Evolutionary conservation across 2,888 invertebrate species (phyloP), one percentile per base, ranked within the genome.

Genomic region (Drosophila ustulata): DNA sequence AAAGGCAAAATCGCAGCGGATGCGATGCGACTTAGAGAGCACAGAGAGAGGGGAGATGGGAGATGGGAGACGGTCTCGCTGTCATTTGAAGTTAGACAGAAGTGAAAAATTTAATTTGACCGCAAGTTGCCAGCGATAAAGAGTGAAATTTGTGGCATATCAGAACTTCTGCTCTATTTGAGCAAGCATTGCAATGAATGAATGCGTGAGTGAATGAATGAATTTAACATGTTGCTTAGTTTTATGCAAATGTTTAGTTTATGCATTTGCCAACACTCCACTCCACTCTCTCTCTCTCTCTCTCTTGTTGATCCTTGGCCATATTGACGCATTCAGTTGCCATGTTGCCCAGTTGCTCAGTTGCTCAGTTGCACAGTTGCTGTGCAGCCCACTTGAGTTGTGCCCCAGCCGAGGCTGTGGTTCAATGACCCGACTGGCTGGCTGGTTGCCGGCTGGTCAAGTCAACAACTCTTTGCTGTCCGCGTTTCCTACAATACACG

Each of bases 61-160:
- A 18, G 30, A 28, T 23, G 18, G 6, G 25, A n/a, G 4, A 41
- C 4, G 13, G 18, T 34, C 3, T 23, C 37, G 37, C 28, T 56
- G 43, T 28, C 56, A 43, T 66, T 73, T 49, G 37, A 63, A 69
- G 66, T 70, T 69, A 51, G 67, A 65, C 53, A 49, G 57, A 28
- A 53, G 62, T 50, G 59, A 70, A 66, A 71, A 69, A 78, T 71
- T 71, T 66, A 75, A 84, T 84, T 84, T 71, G 58, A 56, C 46
- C 50, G 11, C 23, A 13, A 59, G 28, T 70, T 39, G 37, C 61
- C 47, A 55, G 68, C 62, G 50, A 74, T 78, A 74, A 82, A 74
- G 25, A 45, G 53, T 34, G 56, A 59, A 77, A 83, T 74, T 82
- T 83, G 57, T 74, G 49, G 56, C 49, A 73, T 25, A 43, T 66